Evolutionary conservation across 2,113 vertebrate genomes (phyloP).

Genomic region (Mesoclemmys tuberculata): DNA sequence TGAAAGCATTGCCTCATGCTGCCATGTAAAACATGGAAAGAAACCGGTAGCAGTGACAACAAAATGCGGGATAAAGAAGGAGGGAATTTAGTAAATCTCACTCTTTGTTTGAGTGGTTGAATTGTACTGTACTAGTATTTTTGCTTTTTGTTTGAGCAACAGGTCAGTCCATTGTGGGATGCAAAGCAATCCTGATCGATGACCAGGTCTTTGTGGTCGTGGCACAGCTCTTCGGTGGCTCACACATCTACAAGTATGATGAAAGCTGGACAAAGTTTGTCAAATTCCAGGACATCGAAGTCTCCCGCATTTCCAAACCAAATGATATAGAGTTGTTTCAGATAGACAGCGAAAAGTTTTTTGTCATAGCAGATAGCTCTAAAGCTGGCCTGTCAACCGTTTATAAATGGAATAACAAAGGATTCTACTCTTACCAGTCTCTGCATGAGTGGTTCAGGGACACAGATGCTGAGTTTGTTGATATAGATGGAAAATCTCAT

Average conservation of each 20-base stretch:
- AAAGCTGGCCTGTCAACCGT: conserved; percentile 97
- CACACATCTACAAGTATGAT: conserved; percentile 96
- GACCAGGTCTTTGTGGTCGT: conserved; percentile 97
- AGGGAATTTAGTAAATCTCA: background rate
- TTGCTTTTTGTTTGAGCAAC: conserved; percentile 42
- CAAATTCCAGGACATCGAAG: conserved; percentile 98
- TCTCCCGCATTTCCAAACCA: conserved; percentile 96
- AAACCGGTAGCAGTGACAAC: background rate
- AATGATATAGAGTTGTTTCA: conserved; percentile 97
- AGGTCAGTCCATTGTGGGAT: conserved; percentile 98
- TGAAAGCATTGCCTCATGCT: background rate
- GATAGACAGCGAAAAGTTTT: conserved; percentile 92
- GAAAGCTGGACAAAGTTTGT: conserved; percentile 96
- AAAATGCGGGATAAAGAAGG: background rate
- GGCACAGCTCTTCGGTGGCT: conserved; percentile 97
- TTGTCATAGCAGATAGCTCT: conserved; percentile 96
- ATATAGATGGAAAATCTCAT: conserved; percentile 92
- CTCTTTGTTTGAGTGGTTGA: background rate
- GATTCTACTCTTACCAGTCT: conserved; percentile 96
- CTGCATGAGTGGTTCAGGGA: conserved; percentile 98
- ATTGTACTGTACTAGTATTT: conserved; percentile 26
- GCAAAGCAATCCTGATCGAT: conserved; percentile 95
- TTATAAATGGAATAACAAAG: conserved; percentile 98
- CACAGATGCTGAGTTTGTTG: conserved; percentile 93
- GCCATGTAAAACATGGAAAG: background rate